phyloP scores from a whole-genome alignment of 2,888 invertebrate species.

The Bombylius discolor region DNA sequence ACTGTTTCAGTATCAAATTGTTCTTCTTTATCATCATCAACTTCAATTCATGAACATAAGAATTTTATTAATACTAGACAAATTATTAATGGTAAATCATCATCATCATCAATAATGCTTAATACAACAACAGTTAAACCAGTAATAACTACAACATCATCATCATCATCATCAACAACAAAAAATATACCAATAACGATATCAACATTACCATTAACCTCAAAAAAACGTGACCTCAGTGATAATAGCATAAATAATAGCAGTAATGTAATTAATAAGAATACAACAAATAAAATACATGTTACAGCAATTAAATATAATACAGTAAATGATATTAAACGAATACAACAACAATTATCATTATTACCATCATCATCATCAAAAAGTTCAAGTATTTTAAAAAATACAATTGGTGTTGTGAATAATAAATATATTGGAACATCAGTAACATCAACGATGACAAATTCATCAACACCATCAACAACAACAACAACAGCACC shows the following conservation, averaged over 20 bases:
- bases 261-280: slow-evolving; percentile 4
- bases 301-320: slow-evolving; percentile 10
- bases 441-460: slow-evolving; percentile 5
- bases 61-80: neutral
- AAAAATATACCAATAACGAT: neutral
- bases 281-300: slow-evolving; percentile 7
- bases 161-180: neutral
- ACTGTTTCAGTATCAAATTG: neutral
- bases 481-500: neutral
- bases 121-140: neutral
- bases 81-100: neutral
- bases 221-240: slow-evolving; percentile 12
- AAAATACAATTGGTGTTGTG: neutral
- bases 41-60: neutral
- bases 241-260: slow-evolving; percentile 2
- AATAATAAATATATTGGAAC: slow-evolving; percentile 13
- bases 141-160: neutral
- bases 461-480: neutral
- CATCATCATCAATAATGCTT: neutral
- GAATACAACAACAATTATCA: neutral
- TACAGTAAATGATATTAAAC: slow-evolving; percentile 13
- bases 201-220: slow-evolving; percentile 13
- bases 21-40: neutral
- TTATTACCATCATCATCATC: neutral
- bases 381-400: neutral